phyloP scores from a whole-genome alignment of 23 tunicate genomes.

The Ciona savignyi region DNA sequence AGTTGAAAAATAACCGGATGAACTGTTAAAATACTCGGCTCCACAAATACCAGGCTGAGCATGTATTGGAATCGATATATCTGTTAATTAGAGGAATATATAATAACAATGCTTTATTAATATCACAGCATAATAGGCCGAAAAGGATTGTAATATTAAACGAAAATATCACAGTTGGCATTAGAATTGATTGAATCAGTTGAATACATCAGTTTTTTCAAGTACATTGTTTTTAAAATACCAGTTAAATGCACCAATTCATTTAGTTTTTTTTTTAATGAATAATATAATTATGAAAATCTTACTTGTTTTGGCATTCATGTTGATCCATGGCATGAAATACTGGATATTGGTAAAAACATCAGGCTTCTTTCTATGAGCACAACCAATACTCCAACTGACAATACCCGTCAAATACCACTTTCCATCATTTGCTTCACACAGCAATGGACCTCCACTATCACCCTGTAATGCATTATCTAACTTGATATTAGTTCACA shows the following conservation, averaged over 20 bases:
- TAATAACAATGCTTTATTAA: no score
- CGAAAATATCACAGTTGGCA: no score
- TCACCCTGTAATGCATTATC: slow-evolving; percentile 53
- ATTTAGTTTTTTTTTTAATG: no score
- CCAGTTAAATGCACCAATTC: no score
- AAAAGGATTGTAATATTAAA: no score
- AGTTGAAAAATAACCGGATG: slow-evolving; percentile 44
- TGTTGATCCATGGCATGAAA: slow-evolving; percentile 54
- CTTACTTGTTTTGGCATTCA: slow-evolving; percentile 57
- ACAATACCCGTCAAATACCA: slow-evolving; percentile 67
- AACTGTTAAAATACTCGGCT: slow-evolving; percentile 25
- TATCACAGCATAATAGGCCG: no score
- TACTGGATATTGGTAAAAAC: slow-evolving; percentile 58
- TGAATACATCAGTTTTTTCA: no score
- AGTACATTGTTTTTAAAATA: no score
- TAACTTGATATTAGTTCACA: not conserved
- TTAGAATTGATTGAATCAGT: no score
- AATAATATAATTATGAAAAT: no score
- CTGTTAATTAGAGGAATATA: no score
- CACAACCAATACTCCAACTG: slow-evolving; percentile 96
- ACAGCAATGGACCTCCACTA: slow-evolving; percentile 90
- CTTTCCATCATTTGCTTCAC: slow-evolving; percentile 46
- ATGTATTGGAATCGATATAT: slow-evolving; percentile 52
- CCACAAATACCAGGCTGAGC: slow-evolving; percentile 66
- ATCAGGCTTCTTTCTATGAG: slow-evolving; percentile 53